Evolutionary conservation across 2,113 vertebrate species (phyloP), one percentile per base, ranked within the genome.

Genomic region (Chaetops frenatus): DNA sequence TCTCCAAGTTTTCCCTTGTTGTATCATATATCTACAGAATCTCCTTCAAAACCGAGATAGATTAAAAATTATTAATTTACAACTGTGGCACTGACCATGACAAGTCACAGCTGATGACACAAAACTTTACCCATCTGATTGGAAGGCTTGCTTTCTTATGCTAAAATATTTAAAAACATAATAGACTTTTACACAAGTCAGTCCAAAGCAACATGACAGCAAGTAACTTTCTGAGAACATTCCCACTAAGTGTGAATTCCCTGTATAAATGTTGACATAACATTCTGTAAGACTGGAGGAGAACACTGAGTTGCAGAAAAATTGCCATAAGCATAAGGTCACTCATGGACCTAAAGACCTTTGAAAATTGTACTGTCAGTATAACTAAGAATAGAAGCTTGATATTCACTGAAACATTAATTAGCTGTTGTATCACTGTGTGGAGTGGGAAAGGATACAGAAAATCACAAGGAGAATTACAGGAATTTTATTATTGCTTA

Each of bases 311-410:
- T 36, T 87, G 44, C 78, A 92, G 84, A 64, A 91, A 50, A 86
- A 60, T 47, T 80, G 29, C 92, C 76, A 85, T 66, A 64, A 93
- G 21, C 72, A 47, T 62, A 70, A 92, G 66, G 81, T 90, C 40
- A 38, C 35, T 62, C 24, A 9, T 27, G 33, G 58, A 77, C 54
- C 40, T 73, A 58, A 47, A 62, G 76, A 91, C 56, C 71, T 90
- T 47, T 80, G 76, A 72, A 77, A 91, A 72, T 24, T 48, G 38
- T 91, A 48, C 64, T 88, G 56, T 74, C 86, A 60, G 36, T 91
- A 87, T 18, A 61, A n/a, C 65, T 86, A 56, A 76, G 83, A 95
- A 88, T 86, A 88, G 94, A 94, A 92, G 40, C 53, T 81, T 95
- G 87, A 28, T 92, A 95, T 88, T 96, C 67, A 80, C 24, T 17